A percentile compares a stretch with the other conserved stretches of the same genome.
Conservation (phyloP, 2,888 invertebrate genomes). For the Drosophila helvetica region DNA sequence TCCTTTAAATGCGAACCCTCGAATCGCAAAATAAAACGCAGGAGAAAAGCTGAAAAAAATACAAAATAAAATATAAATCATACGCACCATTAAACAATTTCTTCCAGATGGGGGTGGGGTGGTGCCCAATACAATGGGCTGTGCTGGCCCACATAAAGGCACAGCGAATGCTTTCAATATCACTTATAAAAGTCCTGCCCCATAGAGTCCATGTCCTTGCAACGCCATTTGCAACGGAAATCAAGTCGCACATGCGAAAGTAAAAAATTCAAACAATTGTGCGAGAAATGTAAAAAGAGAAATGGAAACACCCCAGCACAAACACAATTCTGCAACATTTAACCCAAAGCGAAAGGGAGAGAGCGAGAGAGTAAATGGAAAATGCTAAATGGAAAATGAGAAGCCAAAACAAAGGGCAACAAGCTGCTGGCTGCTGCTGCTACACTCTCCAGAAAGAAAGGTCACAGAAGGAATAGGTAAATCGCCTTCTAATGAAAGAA, state of each 20-base stretch:
- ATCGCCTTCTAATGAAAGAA: slow-evolving; percentile 67
- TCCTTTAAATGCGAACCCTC: slow-evolving; percentile 18
- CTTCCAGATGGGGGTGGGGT: slow-evolving; percentile 45
- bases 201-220: slow-evolving; percentile 4
- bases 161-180: slow-evolving; percentile 70
- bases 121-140: slow-evolving; percentile 64
- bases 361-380: slow-evolving; percentile 5
- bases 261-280: slow-evolving; percentile 74
- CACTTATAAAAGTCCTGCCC: slow-evolving; percentile 66
- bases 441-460: slow-evolving; percentile 19
- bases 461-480: slow-evolving; percentile 44
- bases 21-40: slow-evolving; percentile 22
- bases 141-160: slow-evolving; percentile 70
- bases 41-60: slow-evolving; percentile 44
- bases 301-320: slow-evolving; percentile 18
- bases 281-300: slow-evolving; percentile 25
- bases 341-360: slow-evolving; percentile 42
- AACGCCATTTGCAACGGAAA: slow-evolving; percentile 75
- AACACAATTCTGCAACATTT: slow-evolving; percentile 67
- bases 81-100: slow-evolving; percentile 80
- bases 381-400: slow-evolving; percentile 45
- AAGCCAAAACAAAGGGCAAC: slow-evolving; percentile 46
- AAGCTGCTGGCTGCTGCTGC: slow-evolving; percentile 21
- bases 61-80: slow-evolving; percentile 75
- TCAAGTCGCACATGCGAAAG: slow-evolving; percentile 78